Percentiles rank a stretch among this genome's conserved stretches.
Evolutionary conservation across 92 coral and sea anemone species (phyloP).

Genomic region (Bergia sp.): DNA sequence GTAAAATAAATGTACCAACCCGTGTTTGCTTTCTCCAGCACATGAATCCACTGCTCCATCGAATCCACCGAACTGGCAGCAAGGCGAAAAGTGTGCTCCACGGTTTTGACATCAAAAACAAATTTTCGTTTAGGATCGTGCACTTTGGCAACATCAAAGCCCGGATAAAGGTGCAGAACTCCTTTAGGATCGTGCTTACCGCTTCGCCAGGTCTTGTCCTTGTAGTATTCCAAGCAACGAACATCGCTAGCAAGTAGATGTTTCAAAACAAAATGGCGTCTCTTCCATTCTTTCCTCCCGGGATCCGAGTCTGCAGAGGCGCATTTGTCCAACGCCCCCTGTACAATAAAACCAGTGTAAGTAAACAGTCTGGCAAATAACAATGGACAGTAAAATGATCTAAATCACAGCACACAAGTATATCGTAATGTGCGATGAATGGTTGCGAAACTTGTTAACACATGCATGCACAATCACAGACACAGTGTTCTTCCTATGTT

Average conservation of each 20-base stretch:
- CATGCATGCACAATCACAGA: neutral
- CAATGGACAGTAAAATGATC: neutral
- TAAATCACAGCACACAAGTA: neutral
- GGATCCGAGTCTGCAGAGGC: conserved; percentile 71
- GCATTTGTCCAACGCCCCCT: conserved; percentile 90
- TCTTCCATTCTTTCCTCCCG: conserved; percentile 92
- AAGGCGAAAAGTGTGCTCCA: conserved; percentile 84
- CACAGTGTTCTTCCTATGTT: neutral
- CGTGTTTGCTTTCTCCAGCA: conserved; percentile 84
- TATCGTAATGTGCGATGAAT: neutral
- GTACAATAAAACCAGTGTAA: neutral
- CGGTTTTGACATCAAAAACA: conserved; percentile 88
- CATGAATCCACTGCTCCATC: conserved; percentile 77
- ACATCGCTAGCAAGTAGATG: conserved; percentile 82
- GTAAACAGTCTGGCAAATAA: neutral
- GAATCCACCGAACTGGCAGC: conserved; percentile 87
- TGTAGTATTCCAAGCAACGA: conserved; percentile 83
- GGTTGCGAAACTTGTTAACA: conserved; percentile 21
- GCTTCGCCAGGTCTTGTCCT: conserved; percentile 79
- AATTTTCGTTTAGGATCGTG: conserved; percentile 78
- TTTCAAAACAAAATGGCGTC: conserved; percentile 91
- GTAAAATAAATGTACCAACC: conserved; percentile 58
- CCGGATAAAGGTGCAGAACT: conserved; percentile 88
- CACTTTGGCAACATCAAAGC: conserved; percentile 77
- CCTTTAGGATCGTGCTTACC: conserved; percentile 86